These are phyloP conservation scores for Sweltsa coloradensis DNA, from an alignment of 1,140 invertebrate species.

Conservation along the genomic window DNA sequence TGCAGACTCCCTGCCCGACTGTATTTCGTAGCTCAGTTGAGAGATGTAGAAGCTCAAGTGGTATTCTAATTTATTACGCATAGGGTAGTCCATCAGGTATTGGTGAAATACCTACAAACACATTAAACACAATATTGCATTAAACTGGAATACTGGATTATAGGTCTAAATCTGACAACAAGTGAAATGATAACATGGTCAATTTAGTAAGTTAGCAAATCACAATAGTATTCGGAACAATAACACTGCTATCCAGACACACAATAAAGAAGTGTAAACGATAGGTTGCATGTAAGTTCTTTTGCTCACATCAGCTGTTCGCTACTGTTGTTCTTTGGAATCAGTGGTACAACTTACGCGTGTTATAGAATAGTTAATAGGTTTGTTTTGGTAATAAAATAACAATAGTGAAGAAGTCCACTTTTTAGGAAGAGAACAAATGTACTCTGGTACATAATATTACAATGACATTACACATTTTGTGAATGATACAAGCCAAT, in stretches of 20 bases:
- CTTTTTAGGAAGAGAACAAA: too few relatives aligned
- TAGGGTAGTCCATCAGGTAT: constrained; percentile 74
- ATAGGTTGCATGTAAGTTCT: too few relatives aligned
- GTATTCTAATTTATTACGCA: constrained; percentile 53
- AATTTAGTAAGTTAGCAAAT: neutral
- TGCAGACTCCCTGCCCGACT: constrained; percentile 70
- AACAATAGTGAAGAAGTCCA: too few relatives aligned
- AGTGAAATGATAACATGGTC: neutral
- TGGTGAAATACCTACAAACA: constrained; percentile 47
- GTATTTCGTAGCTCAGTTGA: constrained; percentile 67
- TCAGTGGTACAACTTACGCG: too few relatives aligned
- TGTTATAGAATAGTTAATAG: too few relatives aligned
- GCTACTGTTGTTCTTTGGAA: too few relatives aligned
- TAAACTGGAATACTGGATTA: neutral
- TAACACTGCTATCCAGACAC: neutral
- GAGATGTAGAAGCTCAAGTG: constrained; percentile 67
- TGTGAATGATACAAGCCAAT: too few relatives aligned
- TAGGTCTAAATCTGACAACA: neutral
- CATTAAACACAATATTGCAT: neutral
- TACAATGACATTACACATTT: too few relatives aligned
- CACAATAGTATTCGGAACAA: neutral
- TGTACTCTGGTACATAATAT: too few relatives aligned
- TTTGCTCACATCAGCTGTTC: too few relatives aligned
- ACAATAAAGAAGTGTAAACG: too few relatives aligned
- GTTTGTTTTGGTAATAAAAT: too few relatives aligned